A percentile compares a stretch with the other conserved stretches of the same genome.
These are phyloP conservation scores for Spilosoma lubricipeda DNA, from an alignment of 2,888 invertebrate genomes.

Conservation along the genomic window DNA sequence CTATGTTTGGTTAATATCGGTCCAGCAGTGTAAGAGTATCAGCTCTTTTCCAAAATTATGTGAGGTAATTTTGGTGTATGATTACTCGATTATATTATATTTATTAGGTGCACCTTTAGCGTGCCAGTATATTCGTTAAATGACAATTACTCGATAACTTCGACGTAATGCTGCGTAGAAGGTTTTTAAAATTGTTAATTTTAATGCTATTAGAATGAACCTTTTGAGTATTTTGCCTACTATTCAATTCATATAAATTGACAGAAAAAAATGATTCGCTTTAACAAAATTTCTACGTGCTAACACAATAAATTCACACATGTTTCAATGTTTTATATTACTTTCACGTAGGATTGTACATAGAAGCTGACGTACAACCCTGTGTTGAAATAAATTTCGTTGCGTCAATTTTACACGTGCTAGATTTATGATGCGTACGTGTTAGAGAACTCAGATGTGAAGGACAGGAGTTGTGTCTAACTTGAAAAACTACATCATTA, in stretches of 20 bases:
- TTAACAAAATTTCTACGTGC: neutral
- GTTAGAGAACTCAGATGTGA: constrained; percentile 13
- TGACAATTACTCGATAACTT: too few relatives aligned
- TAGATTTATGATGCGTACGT: constrained; percentile 43
- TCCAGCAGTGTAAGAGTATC: too few relatives aligned
- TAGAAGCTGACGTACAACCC: constrained; percentile 7
- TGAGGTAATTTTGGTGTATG: too few relatives aligned
- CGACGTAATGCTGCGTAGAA: too few relatives aligned
- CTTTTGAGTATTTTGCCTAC: neutral
- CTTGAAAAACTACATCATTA: constrained; percentile 24
- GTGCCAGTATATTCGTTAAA: too few relatives aligned
- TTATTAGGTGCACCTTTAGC: too few relatives aligned
- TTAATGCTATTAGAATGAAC: too few relatives aligned
- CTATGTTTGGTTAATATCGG: too few relatives aligned
- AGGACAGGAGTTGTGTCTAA: constrained; percentile 12
- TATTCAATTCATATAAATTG: neutral
- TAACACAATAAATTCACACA: neutral
- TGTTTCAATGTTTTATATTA: neutral
- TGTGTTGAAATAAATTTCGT: constrained; percentile 34
- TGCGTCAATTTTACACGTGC: constrained; percentile 43
- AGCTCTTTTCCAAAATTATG: too few relatives aligned
- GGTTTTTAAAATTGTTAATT: too few relatives aligned
- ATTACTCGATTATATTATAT: too few relatives aligned
- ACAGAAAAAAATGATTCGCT: neutral
- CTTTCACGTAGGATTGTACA: constrained; percentile 3